These are phyloP conservation scores for Drosophila subpulchrella DNA, from an alignment of 1,140 invertebrate genomes.

Conservation along the genomic window DNA sequence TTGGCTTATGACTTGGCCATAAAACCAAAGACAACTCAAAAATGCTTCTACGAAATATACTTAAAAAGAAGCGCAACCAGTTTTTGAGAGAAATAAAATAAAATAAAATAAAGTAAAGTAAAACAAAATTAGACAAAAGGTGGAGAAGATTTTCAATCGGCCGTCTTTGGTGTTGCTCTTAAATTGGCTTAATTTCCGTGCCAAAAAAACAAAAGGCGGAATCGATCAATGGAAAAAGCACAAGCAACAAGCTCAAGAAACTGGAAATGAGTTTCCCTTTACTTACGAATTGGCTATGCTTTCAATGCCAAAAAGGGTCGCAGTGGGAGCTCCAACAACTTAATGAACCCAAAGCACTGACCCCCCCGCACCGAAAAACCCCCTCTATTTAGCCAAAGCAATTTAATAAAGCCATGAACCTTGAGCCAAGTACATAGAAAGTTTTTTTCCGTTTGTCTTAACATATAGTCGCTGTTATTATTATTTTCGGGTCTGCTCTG, in stretches of 20 bases:
- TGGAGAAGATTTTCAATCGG: slow-evolving; percentile 24
- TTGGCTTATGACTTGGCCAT: slow-evolving; percentile 26
- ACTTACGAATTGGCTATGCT: slow-evolving; percentile 74
- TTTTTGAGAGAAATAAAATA: slow-evolving; percentile 13
- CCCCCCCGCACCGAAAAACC: neutral
- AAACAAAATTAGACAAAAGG: slow-evolving; percentile 6
- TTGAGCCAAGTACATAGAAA: slow-evolving; percentile 73
- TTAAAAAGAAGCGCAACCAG: slow-evolving; percentile 40
- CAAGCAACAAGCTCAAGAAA: slow-evolving; percentile 13
- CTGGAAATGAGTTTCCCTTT: slow-evolving; percentile 40
- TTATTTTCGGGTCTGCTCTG: slow-evolving; percentile 60
- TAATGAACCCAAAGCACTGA: slow-evolving; percentile 36
- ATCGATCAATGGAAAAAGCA: slow-evolving; percentile 54
- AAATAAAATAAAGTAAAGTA: neutral
- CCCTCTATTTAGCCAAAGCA: slow-evolving; percentile 60
- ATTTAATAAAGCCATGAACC: slow-evolving; percentile 81
- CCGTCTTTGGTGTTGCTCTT: slow-evolving; percentile 46
- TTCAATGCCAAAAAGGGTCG: slow-evolving; percentile 71
- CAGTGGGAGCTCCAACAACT: slow-evolving; percentile 53
- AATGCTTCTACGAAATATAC: slow-evolving; percentile 31
- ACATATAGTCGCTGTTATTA: slow-evolving; percentile 36
- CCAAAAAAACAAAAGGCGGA: slow-evolving; percentile 50
- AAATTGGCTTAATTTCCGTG: slow-evolving; percentile 71
- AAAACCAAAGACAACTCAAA: slow-evolving; percentile 16
- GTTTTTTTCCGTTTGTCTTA: slow-evolving; percentile 13